A percentile compares a stretch with the other conserved stretches of the same genome.
phyloP scores from a whole-genome alignment of 2,888 invertebrate genomes.

The Pheosia gnoma region DNA sequence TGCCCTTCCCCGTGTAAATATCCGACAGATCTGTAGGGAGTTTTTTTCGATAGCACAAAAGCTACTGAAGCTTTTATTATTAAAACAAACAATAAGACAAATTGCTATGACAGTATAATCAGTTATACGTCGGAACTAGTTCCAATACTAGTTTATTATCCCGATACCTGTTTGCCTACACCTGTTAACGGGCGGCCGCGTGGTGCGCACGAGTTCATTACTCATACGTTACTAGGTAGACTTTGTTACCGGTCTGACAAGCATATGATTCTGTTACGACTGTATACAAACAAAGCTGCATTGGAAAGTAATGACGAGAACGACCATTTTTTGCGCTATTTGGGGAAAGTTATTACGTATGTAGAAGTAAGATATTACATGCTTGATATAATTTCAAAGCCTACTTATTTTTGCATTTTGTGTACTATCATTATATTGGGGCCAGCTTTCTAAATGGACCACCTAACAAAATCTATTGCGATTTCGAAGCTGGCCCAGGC shows the following conservation, averaged over 20 bases:
- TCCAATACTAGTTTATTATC: constrained; percentile 38
- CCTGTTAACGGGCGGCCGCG: constrained; percentile 43
- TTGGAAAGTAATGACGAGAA: constrained; percentile 51
- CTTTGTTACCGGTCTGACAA: constrained; percentile 68
- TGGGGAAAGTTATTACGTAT: constrained; percentile 52
- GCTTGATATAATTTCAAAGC: no score
- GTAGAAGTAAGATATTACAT: background rate
- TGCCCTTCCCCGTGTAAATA: no score
- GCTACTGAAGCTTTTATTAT: background rate
- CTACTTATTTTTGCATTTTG: no score
- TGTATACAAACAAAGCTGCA: constrained; percentile 53
- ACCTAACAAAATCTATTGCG: background rate
- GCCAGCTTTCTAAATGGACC: no score
- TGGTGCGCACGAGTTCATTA: constrained; percentile 71
- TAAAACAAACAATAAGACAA: constrained; percentile 19
- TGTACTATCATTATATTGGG: no score
- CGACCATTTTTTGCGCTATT: constrained; percentile 58
- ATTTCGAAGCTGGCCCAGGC: background rate
- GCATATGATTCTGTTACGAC: constrained; percentile 64
- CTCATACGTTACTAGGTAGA: constrained; percentile 54
- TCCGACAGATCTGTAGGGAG: no score
- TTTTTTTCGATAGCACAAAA: background rate
- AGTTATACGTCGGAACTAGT: constrained; percentile 31
- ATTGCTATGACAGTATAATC: constrained; percentile 28
- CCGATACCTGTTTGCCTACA: constrained; percentile 51